Conservation (phyloP, 2,113 vertebrate species). For the Gasterosteus aculeatus region DNA sequence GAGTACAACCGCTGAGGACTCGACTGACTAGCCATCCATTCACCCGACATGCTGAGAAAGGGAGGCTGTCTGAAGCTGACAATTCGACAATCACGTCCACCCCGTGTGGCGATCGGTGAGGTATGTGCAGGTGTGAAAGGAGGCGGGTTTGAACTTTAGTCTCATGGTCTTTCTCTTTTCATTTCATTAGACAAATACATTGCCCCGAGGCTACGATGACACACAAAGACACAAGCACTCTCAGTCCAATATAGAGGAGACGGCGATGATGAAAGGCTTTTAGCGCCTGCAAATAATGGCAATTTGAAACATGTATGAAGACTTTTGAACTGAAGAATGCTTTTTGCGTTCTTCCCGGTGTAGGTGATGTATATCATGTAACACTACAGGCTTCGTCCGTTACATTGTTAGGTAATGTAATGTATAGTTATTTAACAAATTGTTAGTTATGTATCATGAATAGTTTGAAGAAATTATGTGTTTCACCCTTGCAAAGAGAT, state of each 20-base stretch:
- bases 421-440: too few species aligned
- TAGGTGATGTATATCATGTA: constrained; percentile 1
- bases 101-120: background rate
- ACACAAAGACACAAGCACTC: background rate
- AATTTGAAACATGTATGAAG: background rate
- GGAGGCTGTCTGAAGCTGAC: background rate
- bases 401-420: background rate
- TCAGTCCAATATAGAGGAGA: background rate
- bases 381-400: background rate
- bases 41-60: background rate
- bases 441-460: background rate
- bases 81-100: background rate
- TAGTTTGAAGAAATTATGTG: background rate
- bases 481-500: background rate
- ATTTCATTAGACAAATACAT: background rate
- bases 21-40: background rate
- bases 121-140: background rate
- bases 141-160: background rate
- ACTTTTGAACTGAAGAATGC: background rate
- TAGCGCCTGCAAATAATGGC: background rate
- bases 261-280: background rate
- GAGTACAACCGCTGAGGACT: constrained; percentile 53
- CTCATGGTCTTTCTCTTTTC: background rate
- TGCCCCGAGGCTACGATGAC: background rate
- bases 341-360: background rate